Evolutionary conservation across 1,140 invertebrate genomes (phyloP).

Genomic region (Drosophila sechellia): DNA sequence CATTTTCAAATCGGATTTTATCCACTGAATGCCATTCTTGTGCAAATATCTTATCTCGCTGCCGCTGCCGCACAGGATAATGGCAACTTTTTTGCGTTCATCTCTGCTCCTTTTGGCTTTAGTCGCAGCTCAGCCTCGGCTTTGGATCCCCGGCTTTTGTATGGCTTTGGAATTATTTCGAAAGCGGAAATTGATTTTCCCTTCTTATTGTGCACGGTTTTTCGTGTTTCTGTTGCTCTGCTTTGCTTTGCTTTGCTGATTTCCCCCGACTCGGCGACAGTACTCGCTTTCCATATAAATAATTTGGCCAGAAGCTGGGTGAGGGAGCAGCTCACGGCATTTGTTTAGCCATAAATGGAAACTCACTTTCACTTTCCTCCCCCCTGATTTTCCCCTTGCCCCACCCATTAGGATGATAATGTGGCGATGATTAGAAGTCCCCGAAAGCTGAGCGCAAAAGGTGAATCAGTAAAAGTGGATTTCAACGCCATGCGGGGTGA

Average conservation of each 20-base stretch:
- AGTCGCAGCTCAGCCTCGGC: constrained; percentile 54
- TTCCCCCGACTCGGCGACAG: constrained; percentile 32
- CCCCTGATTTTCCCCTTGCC: background rate
- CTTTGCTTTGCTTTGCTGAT: constrained; percentile 43
- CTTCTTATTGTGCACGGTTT: constrained; percentile 76
- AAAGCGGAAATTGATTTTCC: constrained; percentile 82
- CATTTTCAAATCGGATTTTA: constrained; percentile 83
- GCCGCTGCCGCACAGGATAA: constrained; percentile 61
- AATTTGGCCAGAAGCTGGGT: constrained; percentile 11
- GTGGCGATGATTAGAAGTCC: constrained; percentile 33
- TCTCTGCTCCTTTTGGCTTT: constrained; percentile 25
- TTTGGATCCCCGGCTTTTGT: constrained; percentile 67
- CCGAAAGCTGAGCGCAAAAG: constrained; percentile 6
- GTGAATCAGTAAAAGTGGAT: constrained; percentile 13
- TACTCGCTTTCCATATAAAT: constrained; percentile 42
- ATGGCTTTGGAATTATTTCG: constrained; percentile 81
- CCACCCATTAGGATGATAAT: constrained; percentile 36
- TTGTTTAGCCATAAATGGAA: constrained; percentile 32
- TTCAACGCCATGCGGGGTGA: background rate
- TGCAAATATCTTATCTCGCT: constrained; percentile 81
- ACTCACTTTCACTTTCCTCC: constrained; percentile 12
- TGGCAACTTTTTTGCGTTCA: constrained; percentile 67
- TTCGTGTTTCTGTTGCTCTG: constrained; percentile 49
- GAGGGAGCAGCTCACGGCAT: background rate
- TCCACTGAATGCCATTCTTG: constrained; percentile 82